A percentile compares a stretch with the other conserved stretches of the same genome.
phyloP scores from a whole-genome alignment of 2,888 invertebrate genomes.

The Drosophila flavopinicola region DNA sequence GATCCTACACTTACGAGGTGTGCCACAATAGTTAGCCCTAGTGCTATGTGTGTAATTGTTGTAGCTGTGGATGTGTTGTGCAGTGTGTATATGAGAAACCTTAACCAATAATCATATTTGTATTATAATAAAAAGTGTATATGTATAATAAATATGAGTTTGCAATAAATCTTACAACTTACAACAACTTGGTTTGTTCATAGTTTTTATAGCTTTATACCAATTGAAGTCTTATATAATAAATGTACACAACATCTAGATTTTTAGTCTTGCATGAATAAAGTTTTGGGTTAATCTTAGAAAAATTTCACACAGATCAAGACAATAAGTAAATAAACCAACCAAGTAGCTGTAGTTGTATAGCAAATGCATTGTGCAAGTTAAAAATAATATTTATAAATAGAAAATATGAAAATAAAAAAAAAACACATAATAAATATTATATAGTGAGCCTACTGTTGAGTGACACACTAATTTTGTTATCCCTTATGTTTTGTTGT shows the following conservation, averaged over 20 bases:
- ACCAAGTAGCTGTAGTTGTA: slow-evolving; percentile 57
- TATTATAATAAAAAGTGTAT: slow-evolving; percentile 10
- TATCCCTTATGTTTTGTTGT: slow-evolving; percentile 4
- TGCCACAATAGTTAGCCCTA: slow-evolving; percentile 64
- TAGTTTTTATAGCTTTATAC: slow-evolving; percentile 11
- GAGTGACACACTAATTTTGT: slow-evolving; percentile 47
- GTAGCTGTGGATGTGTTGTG: slow-evolving; percentile 21
- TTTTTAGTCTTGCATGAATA: slow-evolving; percentile 17
- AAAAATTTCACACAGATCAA: slow-evolving; percentile 39
- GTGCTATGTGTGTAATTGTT: slow-evolving; percentile 44
- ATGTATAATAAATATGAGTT: neutral
- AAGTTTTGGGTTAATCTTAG: slow-evolving; percentile 20
- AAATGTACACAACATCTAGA: slow-evolving; percentile 54
- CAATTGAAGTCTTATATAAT: slow-evolving; percentile 22
- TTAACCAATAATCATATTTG: slow-evolving; percentile 34
- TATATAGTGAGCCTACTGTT: slow-evolving; percentile 51
- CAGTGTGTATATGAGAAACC: slow-evolving; percentile 28
- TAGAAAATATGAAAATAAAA: slow-evolving; percentile 11
- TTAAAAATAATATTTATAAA: slow-evolving; percentile 25
- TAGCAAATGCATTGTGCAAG: slow-evolving; percentile 45
- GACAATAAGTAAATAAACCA: slow-evolving; percentile 49
- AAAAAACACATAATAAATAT: slow-evolving; percentile 18
- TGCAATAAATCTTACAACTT: slow-evolving; percentile 32
- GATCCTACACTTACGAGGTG: slow-evolving; percentile 49
- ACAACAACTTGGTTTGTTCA: slow-evolving; percentile 48